Evolutionary conservation across 2,113 vertebrate species (phyloP), one percentile per base, ranked within the genome.

Genomic region (Megaptera novaeangliae): DNA sequence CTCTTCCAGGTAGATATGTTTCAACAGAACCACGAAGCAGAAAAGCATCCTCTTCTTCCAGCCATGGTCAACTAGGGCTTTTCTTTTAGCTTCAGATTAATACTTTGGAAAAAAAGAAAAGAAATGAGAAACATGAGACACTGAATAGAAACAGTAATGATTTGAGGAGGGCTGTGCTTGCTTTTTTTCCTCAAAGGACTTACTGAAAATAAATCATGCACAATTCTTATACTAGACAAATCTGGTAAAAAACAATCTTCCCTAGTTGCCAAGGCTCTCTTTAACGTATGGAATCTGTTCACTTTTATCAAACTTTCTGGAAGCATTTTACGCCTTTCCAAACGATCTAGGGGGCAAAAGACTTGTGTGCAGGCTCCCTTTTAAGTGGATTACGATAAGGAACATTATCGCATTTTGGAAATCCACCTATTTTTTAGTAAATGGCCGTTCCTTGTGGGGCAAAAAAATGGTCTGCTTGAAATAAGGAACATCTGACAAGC

Each of bases 21-120:
- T 96, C 57, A 85, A 49, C 55, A 77, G 88, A 97, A 92, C 0
- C 89, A 80, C 18, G 69, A 95, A 96, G 96, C 96, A 94, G 18
- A 84, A 17, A 94, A 97, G 0, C 11, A 34, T 96, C 96, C 91
- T 98, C 95, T 96, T 97, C 82, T 18, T 83, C 91, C 91, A 85
- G 94, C 72, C 39, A 15, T 3, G 61, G 92, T 77, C 59, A 93
- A 9, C 0, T 84, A 98, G 0, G 92, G 27, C 81, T 98, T 98
- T 97, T 98, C 98, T 97, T 99, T 98, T 97, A 98, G 92, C 52
- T 98, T 98, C 98, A 98, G 98, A 96, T 99, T 98, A 72, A 98
- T 96, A 25, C 99, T 99, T 96, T 64, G 68, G 52, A 6, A n/a
- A 29, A 36, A 36, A 44, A 66, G 10, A 64, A 77, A 41, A 31